Conservation (phyloP, 92 coral and sea anemone species). For the Desmophyllum pertusum region DNA sequence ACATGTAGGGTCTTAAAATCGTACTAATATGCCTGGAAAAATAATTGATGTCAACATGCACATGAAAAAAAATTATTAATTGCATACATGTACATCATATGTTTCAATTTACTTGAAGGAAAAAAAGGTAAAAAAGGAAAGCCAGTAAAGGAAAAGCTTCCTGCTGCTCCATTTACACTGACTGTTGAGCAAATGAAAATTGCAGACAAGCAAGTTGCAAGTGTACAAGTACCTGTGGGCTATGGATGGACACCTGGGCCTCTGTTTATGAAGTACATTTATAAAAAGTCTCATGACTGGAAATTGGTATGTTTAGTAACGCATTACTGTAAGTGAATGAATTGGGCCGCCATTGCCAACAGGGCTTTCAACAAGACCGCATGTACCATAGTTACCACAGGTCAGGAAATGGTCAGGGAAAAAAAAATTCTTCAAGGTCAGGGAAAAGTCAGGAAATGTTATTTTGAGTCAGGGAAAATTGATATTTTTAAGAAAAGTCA, state of each 20-base stretch:
- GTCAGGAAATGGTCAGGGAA: too few species aligned
- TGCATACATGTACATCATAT: background rate
- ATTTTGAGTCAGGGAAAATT: too few species aligned
- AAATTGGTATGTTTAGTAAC: conserved; percentile 38
- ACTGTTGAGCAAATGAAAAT: conserved; percentile 19
- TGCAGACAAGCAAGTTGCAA: conserved; percentile 49
- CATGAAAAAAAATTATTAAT: background rate
- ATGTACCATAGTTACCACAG: too few species aligned
- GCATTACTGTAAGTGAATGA: too few species aligned
- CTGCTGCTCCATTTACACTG: conserved; percentile 34
- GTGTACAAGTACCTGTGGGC: conserved; percentile 58
- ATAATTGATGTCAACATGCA: too few species aligned
- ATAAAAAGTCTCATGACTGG: conserved; percentile 71
- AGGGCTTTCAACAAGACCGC: background rate
- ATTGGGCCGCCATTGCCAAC: too few species aligned
- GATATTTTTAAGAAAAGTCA: too few species aligned
- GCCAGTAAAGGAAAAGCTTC: conserved; percentile 6
- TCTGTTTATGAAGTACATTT: conserved; percentile 41
- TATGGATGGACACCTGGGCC: conserved; percentile 66
- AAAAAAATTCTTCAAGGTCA: too few species aligned
- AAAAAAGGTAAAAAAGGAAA: conserved; percentile 21
- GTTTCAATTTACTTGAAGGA: background rate
- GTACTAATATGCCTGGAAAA: too few species aligned
- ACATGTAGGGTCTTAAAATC: too few species aligned
- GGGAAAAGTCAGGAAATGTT: too few species aligned